Conservation (phyloP, 2,113 vertebrate genomes). For the Salvelinus sp. region DNA sequence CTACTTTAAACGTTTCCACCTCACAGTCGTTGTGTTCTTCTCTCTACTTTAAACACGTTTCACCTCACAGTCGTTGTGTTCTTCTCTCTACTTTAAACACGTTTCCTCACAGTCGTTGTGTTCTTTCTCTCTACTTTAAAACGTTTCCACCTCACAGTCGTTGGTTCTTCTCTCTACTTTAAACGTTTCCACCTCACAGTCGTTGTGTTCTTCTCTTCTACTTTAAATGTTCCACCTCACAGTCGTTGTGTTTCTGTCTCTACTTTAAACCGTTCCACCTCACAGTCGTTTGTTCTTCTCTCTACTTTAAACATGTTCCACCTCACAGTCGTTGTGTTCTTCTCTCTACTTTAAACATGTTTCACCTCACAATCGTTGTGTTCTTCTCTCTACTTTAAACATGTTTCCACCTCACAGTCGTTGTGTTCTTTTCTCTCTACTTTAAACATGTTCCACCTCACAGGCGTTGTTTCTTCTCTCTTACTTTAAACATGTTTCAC, state of each 20-base stretch:
- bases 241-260: neutral
- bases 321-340: slow-evolving; percentile 1
- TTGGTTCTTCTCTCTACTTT: neutral
- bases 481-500: too few species aligned
- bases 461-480: too few species aligned
- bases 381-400: slow-evolving; percentile 30
- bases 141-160: neutral
- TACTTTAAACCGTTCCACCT: too few species aligned
- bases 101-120: too few species aligned
- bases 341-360: neutral
- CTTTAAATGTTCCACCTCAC: slow-evolving; percentile 24
- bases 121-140: too few species aligned
- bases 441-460: slow-evolving; percentile 21
- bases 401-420: slow-evolving; percentile 24
- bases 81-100: too few species aligned
- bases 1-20: too few species aligned
- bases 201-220: slow-evolving; percentile 13
- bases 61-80: too few species aligned
- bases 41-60: too few species aligned
- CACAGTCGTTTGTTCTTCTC: slow-evolving; percentile 3
- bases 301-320: slow-evolving; percentile 25
- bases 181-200: too few species aligned
- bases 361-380: neutral
- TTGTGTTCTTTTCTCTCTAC: neutral
- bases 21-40: too few species aligned